Evolutionary conservation across 2,797 vertebrate genomes (phyloP), one percentile per base, ranked within the genome.

Genomic region (Sphenopsis melanotis): DNA sequence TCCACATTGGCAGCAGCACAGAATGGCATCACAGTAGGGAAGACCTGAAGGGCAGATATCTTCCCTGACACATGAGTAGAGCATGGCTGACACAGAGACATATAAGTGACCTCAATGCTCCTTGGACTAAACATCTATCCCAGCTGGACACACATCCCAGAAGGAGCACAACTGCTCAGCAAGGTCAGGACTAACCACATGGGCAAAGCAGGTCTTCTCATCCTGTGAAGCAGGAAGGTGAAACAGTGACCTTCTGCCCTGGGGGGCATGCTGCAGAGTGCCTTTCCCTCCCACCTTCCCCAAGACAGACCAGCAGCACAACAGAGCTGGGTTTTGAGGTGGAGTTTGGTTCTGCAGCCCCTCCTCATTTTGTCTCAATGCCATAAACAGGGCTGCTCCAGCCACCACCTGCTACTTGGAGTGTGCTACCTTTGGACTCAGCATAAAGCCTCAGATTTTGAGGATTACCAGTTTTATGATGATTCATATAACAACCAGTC

Each of bases 11-110:
- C 57, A 85, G 75, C 23, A 68, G 65, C 79, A 71, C 64, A 74
- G 71, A 74, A 83, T 15, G 57, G 75, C 64, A 85, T 42, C 83
- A 47, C 87, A 95, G 75, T 82, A 95, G 60, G 63, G 78, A 89
- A 87, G 68, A 64, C 90, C 90, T 41, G 37, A 82, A 87, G 56
- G 90, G 63, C 86, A 87, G 37, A 80, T 78, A 95, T 95, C 42
- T 89, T 83, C 68, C 60, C 78, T 87, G 84, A 68, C 75, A 77
- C n/a, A 19, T 2, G 20, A 93, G 37, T 8, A 77, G 56, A 80
- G 46, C 53, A 46, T 0, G 4, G 36, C 42, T 92, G 84, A 53
- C 0, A 0, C 47, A 21, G 61, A 80, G 75, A 91, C 37, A 89
- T 23, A 1, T 2, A 50, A 60, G 24, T 20, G 68, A 87, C 84